A percentile compares a stretch with the other conserved stretches of the same genome.
These are phyloP conservation scores for Drosophila bunnanda DNA, from an alignment of 2,888 invertebrate species.

Conservation along the genomic window DNA sequence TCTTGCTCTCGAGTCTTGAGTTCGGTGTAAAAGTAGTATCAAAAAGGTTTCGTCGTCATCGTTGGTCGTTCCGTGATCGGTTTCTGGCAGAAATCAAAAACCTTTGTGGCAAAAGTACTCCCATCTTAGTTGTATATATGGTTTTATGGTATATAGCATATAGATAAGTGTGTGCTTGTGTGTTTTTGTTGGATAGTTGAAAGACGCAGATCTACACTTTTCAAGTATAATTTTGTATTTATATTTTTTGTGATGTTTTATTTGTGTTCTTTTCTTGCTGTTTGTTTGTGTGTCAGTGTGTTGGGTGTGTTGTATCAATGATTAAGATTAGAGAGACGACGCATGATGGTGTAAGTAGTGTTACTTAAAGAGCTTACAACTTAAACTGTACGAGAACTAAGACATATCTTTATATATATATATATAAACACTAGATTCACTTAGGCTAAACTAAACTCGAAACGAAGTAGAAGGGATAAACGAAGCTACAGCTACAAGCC, in stretches of 20 bases:
- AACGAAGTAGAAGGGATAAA: constrained; percentile 43
- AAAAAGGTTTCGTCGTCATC: constrained; percentile 34
- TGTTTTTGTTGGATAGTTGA: constrained; percentile 41
- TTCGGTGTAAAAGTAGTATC: constrained; percentile 37
- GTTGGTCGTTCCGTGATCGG: constrained; percentile 34
- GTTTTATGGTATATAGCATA: constrained; percentile 26
- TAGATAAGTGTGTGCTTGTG: constrained; percentile 16
- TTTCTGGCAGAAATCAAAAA: constrained; percentile 36
- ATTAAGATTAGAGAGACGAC: constrained; percentile 70
- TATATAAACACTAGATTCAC: constrained; percentile 78
- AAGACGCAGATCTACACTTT: constrained; percentile 74
- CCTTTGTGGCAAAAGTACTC: constrained; percentile 26
- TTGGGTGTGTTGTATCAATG: constrained; percentile 36
- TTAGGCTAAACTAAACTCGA: constrained; percentile 77
- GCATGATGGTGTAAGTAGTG: constrained; percentile 58
- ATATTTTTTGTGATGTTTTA: constrained; percentile 60
- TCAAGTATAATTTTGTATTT: constrained; percentile 68
- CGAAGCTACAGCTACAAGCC: constrained; percentile 17
- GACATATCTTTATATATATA: constrained; percentile 46
- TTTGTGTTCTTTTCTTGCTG: constrained; percentile 48
- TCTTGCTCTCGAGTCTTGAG: constrained; percentile 33
- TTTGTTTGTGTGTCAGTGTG: constrained; percentile 18
- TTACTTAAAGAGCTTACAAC: constrained; percentile 71
- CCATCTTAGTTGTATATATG: constrained; percentile 14
- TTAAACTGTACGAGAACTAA: constrained; percentile 78